Percentiles rank a stretch among this genome's conserved stretches.
Conservation (phyloP, 2,113 vertebrate genomes). For the Chelonoidis abingdonii region DNA sequence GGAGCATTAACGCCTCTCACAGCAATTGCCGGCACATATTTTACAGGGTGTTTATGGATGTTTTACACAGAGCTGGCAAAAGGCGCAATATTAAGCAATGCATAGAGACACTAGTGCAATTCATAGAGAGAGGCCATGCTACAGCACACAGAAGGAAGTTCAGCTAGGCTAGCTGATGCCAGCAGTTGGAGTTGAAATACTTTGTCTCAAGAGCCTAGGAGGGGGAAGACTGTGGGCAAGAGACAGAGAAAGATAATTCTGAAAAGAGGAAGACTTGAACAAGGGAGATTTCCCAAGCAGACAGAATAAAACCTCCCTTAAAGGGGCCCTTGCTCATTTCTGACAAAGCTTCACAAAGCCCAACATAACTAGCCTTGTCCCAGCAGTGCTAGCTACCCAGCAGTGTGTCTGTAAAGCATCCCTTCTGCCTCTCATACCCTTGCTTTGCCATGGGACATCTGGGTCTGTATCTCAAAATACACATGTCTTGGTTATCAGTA, state of each 20-base stretch:
- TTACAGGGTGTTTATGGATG: background rate
- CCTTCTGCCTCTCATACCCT: background rate
- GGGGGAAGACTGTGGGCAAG: background rate
- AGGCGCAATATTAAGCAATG: background rate
- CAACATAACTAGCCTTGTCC: background rate
- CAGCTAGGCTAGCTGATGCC: background rate
- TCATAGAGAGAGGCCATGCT: background rate
- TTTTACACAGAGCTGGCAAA: background rate
- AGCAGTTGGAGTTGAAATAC: background rate
- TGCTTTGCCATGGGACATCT: background rate
- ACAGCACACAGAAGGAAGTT: background rate
- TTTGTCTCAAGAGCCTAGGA: background rate
- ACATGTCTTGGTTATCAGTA: background rate
- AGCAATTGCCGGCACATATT: background rate
- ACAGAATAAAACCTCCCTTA: background rate
- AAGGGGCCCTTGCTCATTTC: background rate
- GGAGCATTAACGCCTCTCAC: background rate
- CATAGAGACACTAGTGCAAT: background rate
- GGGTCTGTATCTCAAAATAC: background rate
- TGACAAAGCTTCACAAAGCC: background rate
- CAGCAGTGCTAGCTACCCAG: background rate
- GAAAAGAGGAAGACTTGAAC: background rate
- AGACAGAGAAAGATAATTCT: background rate
- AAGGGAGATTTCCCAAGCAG: slow-evolving; percentile 10
- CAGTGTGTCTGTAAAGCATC: background rate